These are phyloP conservation scores for Drepana arcuata DNA, from an alignment of 1,140 invertebrate species.

Conservation along the genomic window DNA sequence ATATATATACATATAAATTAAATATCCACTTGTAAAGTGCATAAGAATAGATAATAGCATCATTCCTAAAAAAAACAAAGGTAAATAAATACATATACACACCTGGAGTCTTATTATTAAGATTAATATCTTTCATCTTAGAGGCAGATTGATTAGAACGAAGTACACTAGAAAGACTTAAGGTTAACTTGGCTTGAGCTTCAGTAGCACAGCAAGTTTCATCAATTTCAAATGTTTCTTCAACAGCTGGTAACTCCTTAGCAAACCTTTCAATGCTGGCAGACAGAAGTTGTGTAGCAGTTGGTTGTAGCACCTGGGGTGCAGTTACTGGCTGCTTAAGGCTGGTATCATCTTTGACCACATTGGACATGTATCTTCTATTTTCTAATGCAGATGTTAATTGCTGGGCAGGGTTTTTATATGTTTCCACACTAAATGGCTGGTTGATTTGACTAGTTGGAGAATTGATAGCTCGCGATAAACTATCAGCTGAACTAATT, in stretches of 20 bases:
- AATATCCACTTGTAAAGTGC: too few relatives aligned
- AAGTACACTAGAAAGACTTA: constrained; percentile 45
- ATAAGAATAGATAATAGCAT: too few relatives aligned
- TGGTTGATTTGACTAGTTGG: constrained; percentile 54
- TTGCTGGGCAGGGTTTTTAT: constrained; percentile 28
- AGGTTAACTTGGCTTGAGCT: constrained; percentile 56
- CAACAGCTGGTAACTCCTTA: constrained; percentile 26
- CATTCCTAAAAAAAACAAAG: too few relatives aligned
- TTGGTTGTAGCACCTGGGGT: constrained; percentile 10
- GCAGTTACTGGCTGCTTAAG: neutral
- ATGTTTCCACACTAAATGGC: constrained; percentile 21
- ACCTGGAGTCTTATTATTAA: constrained; percentile 56
- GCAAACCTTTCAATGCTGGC: constrained; percentile 56
- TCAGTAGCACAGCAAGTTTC: constrained; percentile 40
- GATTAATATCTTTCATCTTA: constrained; percentile 64
- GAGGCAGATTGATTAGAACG: constrained; percentile 38
- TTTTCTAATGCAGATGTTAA: constrained; percentile 21
- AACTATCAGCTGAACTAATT: constrained; percentile 59
- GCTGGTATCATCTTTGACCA: neutral
- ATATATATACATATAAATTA: too few relatives aligned
- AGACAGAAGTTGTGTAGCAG: constrained; percentile 44
- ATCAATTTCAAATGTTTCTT: constrained; percentile 16
- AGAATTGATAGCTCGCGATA: constrained; percentile 43
- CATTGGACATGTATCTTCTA: constrained; percentile 11
- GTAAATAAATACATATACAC: constrained; percentile 14